Evolutionary conservation across 2,797 vertebrate species (phyloP).

Genomic region (Microctenopoma lineatum): DNA sequence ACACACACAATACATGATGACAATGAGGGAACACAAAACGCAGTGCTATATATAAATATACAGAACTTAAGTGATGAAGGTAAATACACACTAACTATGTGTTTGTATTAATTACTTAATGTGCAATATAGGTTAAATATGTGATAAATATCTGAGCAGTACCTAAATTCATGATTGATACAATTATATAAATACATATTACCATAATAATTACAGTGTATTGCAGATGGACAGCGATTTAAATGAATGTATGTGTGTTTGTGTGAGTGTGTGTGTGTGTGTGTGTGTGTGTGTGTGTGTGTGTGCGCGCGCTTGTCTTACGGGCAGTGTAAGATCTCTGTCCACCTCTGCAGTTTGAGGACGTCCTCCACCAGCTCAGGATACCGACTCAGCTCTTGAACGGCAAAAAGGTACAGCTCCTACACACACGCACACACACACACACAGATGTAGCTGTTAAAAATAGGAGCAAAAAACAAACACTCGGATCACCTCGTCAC

Average conservation of each 20-base stretch:
- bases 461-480: background rate
- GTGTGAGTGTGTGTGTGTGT: conserved; percentile 12
- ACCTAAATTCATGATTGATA: background rate
- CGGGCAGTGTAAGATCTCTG: conserved; percentile 93
- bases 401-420: conserved; percentile 92
- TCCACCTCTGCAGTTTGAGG: conserved; percentile 91
- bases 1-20: background rate
- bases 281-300: conserved; percentile 9
- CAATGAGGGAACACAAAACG: no score
- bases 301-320: conserved; percentile 72
- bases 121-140: no score
- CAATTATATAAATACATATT: no score
- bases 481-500: background rate
- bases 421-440: conserved; percentile 55
- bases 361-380: conserved; percentile 93
- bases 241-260: background rate
- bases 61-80: no score
- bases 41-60: no score
- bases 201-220: background rate
- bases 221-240: background rate
- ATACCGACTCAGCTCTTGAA: conserved; percentile 89
- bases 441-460: no score
- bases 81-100: no score
- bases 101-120: no score
- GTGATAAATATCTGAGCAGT: no score